These are phyloP conservation scores for Noctua janthina DNA, from an alignment of 2,888 invertebrate species.

Conservation along the genomic window DNA sequence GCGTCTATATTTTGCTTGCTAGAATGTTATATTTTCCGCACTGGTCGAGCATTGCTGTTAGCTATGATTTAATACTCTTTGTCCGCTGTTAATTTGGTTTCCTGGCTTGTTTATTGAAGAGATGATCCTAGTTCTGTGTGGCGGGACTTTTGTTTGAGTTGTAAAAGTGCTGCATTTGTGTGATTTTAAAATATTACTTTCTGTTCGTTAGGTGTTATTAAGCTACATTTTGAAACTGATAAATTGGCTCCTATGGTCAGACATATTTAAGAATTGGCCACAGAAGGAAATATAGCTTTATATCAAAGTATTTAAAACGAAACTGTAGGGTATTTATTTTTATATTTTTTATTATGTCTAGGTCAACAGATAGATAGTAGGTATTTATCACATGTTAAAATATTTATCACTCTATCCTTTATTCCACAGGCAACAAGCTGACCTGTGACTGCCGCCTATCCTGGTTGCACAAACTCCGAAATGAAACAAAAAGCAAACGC, in stretches of 20 bases:
- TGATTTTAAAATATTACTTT: not conserved
- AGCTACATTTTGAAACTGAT: not conserved
- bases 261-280: not conserved
- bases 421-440: conserved; percentile 93
- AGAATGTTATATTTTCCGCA: conserved; percentile 80
- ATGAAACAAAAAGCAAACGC: conserved; percentile 93
- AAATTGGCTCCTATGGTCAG: not conserved
- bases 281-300: not conserved
- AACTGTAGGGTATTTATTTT: not conserved
- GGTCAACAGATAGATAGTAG: not conserved
- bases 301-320: no score
- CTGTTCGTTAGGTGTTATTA: not conserved
- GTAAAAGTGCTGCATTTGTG: conserved; percentile 18
- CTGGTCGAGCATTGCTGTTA: conserved; percentile 73
- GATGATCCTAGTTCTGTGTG: conserved; percentile 53
- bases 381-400: not conserved
- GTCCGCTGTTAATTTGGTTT: conserved; percentile 72
- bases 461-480: conserved; percentile 94
- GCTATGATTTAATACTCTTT: conserved; percentile 78
- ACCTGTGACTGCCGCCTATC: conserved; percentile 95
- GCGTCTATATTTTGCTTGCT: conserved; percentile 79
- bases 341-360: not conserved
- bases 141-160: conserved; percentile 21
- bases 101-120: conserved; percentile 67
- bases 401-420: conserved; percentile 55